Evolutionary conservation across 2,797 vertebrate species (phyloP).

Genomic region (Sus cebifrons): DNA sequence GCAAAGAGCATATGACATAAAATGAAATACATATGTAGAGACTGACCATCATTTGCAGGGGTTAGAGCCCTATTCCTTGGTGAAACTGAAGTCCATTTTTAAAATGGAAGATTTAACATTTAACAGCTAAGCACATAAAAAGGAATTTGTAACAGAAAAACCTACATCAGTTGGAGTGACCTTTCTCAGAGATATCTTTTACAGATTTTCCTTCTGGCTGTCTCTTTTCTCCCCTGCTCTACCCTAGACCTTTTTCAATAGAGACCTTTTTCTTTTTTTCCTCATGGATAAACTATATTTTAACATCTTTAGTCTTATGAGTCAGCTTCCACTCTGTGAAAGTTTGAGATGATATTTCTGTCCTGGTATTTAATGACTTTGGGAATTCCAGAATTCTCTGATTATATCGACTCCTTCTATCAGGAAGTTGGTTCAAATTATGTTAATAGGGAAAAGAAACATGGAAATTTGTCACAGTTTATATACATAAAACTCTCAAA

Average conservation of each 20-base stretch:
- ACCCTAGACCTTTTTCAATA: conserved; percentile 67
- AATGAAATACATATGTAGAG: conserved; percentile 87
- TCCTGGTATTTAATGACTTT: conserved; percentile 46
- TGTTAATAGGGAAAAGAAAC: not conserved
- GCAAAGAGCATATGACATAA: conserved; percentile 76
- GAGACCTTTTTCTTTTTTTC: conserved; percentile 66
- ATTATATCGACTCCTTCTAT: not conserved
- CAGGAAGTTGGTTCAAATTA: conserved; percentile 40
- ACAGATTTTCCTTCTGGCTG: conserved; percentile 80
- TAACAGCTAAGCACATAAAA: conserved; percentile 86
- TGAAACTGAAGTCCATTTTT: conserved; percentile 81
- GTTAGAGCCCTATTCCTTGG: conserved; percentile 69
- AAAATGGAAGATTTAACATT: conserved; percentile 82
- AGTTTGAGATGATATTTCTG: conserved; percentile 62
- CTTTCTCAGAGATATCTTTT: conserved; percentile 87
- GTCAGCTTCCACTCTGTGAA: conserved; percentile 52
- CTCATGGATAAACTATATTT: conserved; percentile 63
- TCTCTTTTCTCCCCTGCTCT: conserved; percentile 74
- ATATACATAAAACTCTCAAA: conserved; percentile 20
- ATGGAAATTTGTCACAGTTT: not conserved
- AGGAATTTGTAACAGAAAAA: conserved; percentile 81
- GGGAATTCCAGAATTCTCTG: not conserved
- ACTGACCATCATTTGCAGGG: conserved; percentile 72
- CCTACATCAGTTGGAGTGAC: conserved; percentile 80
- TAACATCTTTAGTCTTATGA: conserved; percentile 63